Percentiles rank a stretch among this genome's conserved stretches.
These are phyloP conservation scores for Zhuqinia jingwanae DNA, from an alignment of 2,888 invertebrate genomes.

Conservation along the genomic window DNA sequence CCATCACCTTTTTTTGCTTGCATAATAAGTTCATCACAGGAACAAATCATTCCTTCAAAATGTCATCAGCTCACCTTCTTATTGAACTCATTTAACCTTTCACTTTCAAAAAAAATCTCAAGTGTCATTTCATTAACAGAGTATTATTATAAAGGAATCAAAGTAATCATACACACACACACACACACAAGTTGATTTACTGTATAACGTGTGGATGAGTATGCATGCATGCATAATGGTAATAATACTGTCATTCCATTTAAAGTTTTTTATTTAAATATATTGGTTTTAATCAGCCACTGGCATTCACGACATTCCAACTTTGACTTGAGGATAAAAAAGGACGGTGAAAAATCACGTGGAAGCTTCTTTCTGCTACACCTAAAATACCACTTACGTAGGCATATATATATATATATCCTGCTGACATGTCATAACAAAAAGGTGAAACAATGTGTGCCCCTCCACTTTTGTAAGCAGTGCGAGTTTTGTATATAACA, in stretches of 20 bases:
- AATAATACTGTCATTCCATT: too few species aligned
- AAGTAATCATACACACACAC: too few species aligned
- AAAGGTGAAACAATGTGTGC: background rate
- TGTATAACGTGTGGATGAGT: background rate
- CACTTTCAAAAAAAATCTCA: constrained; percentile 36
- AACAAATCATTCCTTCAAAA: background rate
- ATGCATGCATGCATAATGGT: background rate
- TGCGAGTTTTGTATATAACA: background rate
- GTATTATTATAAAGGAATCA: background rate
- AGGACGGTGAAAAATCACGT: too few species aligned
- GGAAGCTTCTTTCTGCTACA: background rate
- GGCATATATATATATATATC: too few species aligned
- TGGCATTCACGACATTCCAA: constrained; percentile 42
- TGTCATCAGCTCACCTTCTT: background rate
- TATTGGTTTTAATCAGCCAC: constrained; percentile 11
- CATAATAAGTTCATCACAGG: background rate
- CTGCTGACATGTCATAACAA: background rate
- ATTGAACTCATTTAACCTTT: constrained; percentile 57
- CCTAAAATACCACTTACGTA: background rate
- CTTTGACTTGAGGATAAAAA: background rate
- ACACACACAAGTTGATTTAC: background rate
- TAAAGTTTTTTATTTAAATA: too few species aligned
- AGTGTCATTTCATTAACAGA: background rate
- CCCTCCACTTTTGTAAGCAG: too few species aligned
- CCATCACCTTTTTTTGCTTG: background rate